Base-by-base conservation (phyloP, 23 tunicate species). In the Diplosoma virens region DNA sequence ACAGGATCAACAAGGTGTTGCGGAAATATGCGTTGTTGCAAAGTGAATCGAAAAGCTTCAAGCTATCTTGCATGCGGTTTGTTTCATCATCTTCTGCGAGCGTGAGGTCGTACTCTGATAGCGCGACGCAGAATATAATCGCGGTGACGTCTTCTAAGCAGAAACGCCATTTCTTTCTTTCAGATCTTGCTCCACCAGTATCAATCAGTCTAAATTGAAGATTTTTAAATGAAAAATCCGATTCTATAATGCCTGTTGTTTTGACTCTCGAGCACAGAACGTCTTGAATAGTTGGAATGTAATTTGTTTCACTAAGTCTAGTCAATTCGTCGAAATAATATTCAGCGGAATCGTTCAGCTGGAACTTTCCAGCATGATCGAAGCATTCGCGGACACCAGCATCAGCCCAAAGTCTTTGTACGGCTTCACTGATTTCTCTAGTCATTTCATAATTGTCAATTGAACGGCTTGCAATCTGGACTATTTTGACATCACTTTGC, bases 211-310 rank as follows among this genome's bases (percentile, higher is more conserved):
- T 80, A 69, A 93, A 93, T 25, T 81, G 83, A 14, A 77, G 82
- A 41, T 88, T 71, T 48, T 94, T 94, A 66, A 79, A 94, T 34
- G 84, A 59, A 53, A 95, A 95, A 37, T 32, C 76, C 18, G 96
- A 89, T 76, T 95, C 99, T 29, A 87, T 92, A 45, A 95, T 89
- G 14, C 99, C 99, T 3, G 99, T 95, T 4, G 99, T 95, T 70
- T 95, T 95, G 0, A 95, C 96, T 79, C 99, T 53, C 14, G 96
- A 80, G 33, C 99, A 77, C 32, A 95, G 53, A 29, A 95, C 88
- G 67, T 95, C 99, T 58, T 95, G 99, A 21, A 89, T 96, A 23
- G 79, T 84, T 1, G 99, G 99, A 26, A 85, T 47, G 68, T 95
- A 95, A 35, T 85, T 85, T 0, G 75, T 53, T n/a, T 37, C 31